Conservation (phyloP, 2,113 vertebrate species). For the Syngnathus typhle region DNA sequence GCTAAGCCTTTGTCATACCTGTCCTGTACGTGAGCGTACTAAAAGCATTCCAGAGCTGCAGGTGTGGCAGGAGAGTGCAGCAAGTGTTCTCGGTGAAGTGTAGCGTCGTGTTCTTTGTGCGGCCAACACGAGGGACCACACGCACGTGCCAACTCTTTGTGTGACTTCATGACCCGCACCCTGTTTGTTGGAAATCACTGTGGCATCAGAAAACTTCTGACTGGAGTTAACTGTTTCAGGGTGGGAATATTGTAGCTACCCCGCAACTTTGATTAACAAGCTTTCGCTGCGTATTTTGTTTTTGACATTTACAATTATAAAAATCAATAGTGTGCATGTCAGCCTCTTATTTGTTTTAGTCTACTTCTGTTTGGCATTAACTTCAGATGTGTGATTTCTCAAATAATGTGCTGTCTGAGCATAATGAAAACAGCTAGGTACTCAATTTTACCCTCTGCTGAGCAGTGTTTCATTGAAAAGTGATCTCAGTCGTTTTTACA, state of each 20-base stretch:
- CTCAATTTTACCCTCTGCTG: neutral
- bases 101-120: constrained; percentile 25
- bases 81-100: constrained; percentile 46
- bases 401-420: constrained; percentile 17
- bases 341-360: constrained; percentile 35
- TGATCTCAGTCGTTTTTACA: neutral
- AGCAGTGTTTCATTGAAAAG: constrained; percentile 2
- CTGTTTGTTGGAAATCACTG: constrained; percentile 49
- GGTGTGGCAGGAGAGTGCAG: constrained; percentile 40
- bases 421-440: constrained; percentile 17
- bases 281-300: constrained; percentile 8
- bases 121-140: neutral
- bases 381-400: constrained; percentile 25
- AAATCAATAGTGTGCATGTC: constrained; percentile 20
- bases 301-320: constrained; percentile 27
- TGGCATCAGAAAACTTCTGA: constrained; percentile 34
- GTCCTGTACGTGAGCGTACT: constrained; percentile 4
- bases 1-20: constrained; percentile 11
- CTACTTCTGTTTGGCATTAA: constrained; percentile 19
- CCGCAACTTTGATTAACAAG: neutral
- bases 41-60: constrained; percentile 53
- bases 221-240: constrained; percentile 35
- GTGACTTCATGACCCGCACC: constrained; percentile 53
- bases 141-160: neutral
- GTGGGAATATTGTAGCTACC: neutral